These are phyloP conservation scores for Phaethornis superciliosus DNA, from an alignment of 2,113 vertebrate species.

Conservation along the genomic window DNA sequence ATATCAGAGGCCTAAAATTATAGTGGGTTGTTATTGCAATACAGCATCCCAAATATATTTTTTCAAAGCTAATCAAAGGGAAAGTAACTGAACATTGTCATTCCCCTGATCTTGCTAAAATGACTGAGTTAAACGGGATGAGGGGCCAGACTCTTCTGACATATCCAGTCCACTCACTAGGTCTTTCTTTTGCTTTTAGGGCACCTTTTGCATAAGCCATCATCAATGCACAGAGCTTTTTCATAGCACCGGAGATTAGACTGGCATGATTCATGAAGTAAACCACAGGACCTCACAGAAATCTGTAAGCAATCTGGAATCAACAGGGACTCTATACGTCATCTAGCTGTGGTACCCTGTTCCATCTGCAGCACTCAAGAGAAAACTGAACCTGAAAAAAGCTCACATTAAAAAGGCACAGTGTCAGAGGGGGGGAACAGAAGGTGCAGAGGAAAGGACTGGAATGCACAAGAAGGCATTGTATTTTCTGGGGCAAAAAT, in stretches of 20 bases:
- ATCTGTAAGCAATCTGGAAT: constrained; percentile 16
- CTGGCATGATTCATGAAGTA: background rate
- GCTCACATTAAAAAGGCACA: background rate
- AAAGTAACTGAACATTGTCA: background rate
- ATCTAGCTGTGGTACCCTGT: background rate
- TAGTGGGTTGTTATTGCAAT: background rate
- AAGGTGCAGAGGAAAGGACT: background rate
- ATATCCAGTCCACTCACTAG: background rate
- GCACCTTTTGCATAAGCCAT: background rate
- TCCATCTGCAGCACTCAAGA: background rate
- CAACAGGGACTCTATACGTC: background rate
- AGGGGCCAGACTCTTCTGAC: background rate
- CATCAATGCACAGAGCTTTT: background rate
- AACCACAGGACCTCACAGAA: background rate
- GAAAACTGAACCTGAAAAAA: background rate
- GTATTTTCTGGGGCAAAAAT: background rate
- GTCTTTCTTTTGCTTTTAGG: background rate
- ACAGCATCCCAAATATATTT: background rate
- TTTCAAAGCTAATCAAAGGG: background rate
- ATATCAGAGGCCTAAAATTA: background rate
- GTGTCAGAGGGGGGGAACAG: background rate
- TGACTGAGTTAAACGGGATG: background rate
- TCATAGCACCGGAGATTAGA: background rate
- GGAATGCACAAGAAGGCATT: background rate
- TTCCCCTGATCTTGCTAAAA: background rate